Percentiles rank a stretch among this genome's conserved stretches.
Conservation (phyloP, 2,888 invertebrate genomes). For the Brachynemurus nebulosus region DNA sequence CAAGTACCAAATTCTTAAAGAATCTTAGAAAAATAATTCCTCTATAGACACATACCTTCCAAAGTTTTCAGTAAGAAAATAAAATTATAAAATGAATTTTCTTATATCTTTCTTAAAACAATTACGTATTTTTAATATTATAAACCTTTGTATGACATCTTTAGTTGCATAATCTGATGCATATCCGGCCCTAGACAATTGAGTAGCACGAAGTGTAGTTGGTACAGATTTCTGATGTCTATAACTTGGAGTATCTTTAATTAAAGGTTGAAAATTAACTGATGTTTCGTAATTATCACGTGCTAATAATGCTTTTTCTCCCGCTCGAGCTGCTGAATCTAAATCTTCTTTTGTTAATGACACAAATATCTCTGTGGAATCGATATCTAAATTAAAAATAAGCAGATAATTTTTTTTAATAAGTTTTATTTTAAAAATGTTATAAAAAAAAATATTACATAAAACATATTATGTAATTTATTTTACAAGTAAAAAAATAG, state of each 20-base stretch:
- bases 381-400: background rate
- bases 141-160: conserved; percentile 38
- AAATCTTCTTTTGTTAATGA: conserved; percentile 26
- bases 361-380: background rate
- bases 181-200: conserved; percentile 50
- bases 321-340: conserved; percentile 37
- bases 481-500: too few species aligned
- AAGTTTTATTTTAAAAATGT: conserved; percentile 24
- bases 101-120: too few species aligned
- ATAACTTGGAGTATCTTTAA: conserved; percentile 44
- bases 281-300: conserved; percentile 40
- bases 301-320: conserved; percentile 40
- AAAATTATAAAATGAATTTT: too few species aligned
- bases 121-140: too few species aligned
- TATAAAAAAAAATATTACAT: conserved; percentile 24
- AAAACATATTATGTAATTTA: too few species aligned
- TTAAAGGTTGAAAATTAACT: conserved; percentile 33
- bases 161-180: conserved; percentile 55
- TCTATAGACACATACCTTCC: too few species aligned
- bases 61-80: too few species aligned
- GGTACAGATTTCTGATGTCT: conserved; percentile 57
- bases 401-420: background rate
- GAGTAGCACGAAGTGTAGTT: conserved; percentile 43
- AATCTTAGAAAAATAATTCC: too few species aligned
- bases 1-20: too few species aligned